Conservation (phyloP, 2,888 invertebrate genomes). For the Polydesmus complanatus region DNA sequence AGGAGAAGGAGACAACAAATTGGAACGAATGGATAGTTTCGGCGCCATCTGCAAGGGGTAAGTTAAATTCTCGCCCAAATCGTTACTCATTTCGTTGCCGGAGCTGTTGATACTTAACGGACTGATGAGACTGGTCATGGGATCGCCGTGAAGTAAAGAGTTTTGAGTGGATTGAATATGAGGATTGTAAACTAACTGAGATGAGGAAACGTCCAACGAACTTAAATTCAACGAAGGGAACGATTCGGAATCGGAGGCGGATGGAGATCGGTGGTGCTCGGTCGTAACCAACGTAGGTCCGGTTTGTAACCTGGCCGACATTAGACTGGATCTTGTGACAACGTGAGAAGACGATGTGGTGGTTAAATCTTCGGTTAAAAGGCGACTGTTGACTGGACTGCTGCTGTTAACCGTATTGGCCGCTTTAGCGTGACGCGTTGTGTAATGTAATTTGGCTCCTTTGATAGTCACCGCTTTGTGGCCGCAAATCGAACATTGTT, state of each 20-base stretch:
- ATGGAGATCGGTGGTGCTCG: not conserved
- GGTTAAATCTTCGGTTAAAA: not conserved
- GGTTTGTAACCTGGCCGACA: constrained; percentile 4
- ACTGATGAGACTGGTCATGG: not conserved
- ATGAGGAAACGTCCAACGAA: constrained; percentile 1
- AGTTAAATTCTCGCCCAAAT: not conserved
- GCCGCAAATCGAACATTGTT: constrained; percentile 21
- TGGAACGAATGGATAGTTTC: not conserved
- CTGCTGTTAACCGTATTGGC: constrained; percentile 10
- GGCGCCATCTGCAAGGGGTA: not conserved
- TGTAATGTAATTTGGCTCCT: constrained; percentile 21
- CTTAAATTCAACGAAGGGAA: not conserved
- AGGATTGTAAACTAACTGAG: constrained; percentile 4
- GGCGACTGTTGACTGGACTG: constrained; percentile 8
- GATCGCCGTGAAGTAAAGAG: not conserved
- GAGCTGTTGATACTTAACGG: not conserved
- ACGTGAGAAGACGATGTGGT: not conserved
- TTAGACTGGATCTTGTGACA: constrained; percentile 6
- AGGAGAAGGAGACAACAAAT: not conserved
- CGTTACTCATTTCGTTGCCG: not conserved
- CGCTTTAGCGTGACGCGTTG: constrained; percentile 18
- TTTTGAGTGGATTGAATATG: not conserved
- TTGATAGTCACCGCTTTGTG: constrained; percentile 21
- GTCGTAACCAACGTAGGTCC: constrained; percentile 4
- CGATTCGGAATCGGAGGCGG: not conserved